Percentiles rank a stretch among this genome's conserved stretches.
Evolutionary conservation across 2,797 vertebrate genomes (phyloP).

Genomic region (Hemitrygon akajei): DNA sequence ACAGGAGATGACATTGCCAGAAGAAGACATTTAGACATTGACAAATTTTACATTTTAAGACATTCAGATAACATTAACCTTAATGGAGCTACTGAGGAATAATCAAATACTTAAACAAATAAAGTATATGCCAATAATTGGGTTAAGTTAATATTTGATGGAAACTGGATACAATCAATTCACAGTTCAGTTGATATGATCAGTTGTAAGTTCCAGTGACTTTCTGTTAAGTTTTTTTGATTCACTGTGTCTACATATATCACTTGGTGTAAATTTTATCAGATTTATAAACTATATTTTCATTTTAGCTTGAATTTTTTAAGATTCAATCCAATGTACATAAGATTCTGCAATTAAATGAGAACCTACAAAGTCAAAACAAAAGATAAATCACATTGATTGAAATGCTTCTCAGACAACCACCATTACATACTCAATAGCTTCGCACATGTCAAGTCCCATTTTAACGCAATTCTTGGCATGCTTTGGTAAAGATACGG

Average conservation of each 20-base stretch:
- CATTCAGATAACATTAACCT: not conserved
- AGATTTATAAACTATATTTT: not conserved
- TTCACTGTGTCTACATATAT: not conserved
- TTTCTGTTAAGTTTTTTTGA: not conserved
- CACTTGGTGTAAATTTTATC: not conserved
- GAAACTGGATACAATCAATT: not conserved
- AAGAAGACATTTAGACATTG: not conserved
- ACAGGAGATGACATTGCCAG: not conserved
- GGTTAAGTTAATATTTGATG: not conserved
- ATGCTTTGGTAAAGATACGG: constrained; percentile 86
- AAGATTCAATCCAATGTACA: not conserved
- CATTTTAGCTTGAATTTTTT: not conserved
- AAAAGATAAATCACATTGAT: not conserved
- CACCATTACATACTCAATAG: constrained; percentile 81
- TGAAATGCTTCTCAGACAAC: not conserved
- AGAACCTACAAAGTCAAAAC: not conserved
- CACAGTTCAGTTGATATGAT: not conserved
- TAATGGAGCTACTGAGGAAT: not conserved
- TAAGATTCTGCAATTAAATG: not conserved
- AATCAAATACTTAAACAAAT: not conserved
- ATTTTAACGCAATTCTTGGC: constrained; percentile 98
- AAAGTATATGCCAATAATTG: not conserved
- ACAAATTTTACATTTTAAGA: not conserved
- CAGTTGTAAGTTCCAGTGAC: not conserved
- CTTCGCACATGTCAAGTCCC: constrained; percentile 97